Evolutionary conservation across 2,113 vertebrate species (phyloP).

Genomic region (Chloebia gouldiae): DNA sequence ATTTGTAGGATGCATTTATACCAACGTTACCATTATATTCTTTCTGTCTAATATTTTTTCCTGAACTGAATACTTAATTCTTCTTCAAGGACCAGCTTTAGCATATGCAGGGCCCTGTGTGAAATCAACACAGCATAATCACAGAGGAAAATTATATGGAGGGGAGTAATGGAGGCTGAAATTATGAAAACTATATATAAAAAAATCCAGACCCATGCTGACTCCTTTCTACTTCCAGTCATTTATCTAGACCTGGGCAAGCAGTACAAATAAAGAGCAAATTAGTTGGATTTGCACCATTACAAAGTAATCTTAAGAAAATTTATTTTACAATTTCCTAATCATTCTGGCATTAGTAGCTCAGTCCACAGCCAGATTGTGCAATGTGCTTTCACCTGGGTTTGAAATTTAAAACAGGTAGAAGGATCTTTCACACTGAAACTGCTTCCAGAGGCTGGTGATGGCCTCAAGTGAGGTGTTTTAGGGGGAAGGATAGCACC

Average conservation of each 20-base stretch:
- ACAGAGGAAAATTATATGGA: neutral
- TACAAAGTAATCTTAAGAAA: neutral
- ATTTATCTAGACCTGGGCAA: neutral
- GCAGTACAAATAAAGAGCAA: neutral
- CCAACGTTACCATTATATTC: neutral
- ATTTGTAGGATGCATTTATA: neutral
- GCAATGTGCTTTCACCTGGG: neutral
- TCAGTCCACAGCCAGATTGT: neutral
- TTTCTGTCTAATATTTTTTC: neutral
- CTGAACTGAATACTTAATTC: constrained; percentile 42
- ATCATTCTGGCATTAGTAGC: neutral
- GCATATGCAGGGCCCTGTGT: constrained; percentile 22
- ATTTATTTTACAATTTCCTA: neutral
- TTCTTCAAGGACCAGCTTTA: constrained; percentile 37
- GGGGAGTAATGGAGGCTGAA: neutral
- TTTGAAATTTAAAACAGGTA: neutral
- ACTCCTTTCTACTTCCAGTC: neutral
- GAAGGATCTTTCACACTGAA: neutral
- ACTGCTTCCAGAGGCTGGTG: neutral
- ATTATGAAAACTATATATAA: constrained; percentile 28
- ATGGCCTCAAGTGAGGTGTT: neutral
- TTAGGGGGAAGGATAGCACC: neutral
- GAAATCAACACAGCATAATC: constrained; percentile 15
- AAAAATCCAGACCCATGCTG: neutral
- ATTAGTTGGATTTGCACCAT: neutral